Evolutionary conservation across 2,888 invertebrate genomes (phyloP).

Genomic region (Cylloceria caligata): DNA sequence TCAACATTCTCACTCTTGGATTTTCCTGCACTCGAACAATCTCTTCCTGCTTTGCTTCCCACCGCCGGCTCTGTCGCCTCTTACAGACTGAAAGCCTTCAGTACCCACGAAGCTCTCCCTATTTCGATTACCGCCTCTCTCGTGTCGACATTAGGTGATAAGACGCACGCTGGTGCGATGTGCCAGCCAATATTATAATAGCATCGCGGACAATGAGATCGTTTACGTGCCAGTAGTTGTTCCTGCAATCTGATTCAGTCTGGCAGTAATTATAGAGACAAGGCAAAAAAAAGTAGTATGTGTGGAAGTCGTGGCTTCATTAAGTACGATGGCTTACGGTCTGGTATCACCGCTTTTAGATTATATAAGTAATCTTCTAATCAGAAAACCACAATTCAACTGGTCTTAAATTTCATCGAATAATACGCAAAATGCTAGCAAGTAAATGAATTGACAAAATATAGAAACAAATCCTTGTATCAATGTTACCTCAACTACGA

Average conservation of each 20-base stretch:
- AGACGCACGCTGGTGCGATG: conserved; percentile 32
- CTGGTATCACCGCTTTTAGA: background rate
- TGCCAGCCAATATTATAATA: conserved; percentile 40
- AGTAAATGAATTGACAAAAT: too few species aligned
- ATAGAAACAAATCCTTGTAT: too few species aligned
- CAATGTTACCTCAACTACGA: too few species aligned
- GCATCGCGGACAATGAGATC: conserved; percentile 47
- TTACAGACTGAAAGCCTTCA: background rate
- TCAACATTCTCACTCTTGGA: conserved; percentile 16
- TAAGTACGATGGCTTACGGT: background rate
- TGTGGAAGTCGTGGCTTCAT: background rate
- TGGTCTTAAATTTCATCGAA: background rate
- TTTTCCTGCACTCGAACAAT: conserved; percentile 10
- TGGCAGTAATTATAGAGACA: conserved; percentile 19
- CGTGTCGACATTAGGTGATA: conserved; percentile 51
- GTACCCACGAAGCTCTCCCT: conserved; percentile 27
- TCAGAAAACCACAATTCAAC: background rate
- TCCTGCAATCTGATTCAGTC: background rate
- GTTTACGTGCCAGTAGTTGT: conserved; percentile 37
- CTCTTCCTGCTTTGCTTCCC: conserved; percentile 21
- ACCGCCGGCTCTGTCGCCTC: conserved; percentile 13
- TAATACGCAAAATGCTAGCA: background rate
- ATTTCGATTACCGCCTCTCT: conserved; percentile 58
- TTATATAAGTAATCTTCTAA: background rate
- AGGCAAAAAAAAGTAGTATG: background rate